Evolutionary conservation across 2,888 invertebrate species (phyloP).

Genomic region (Chymomyza amoena): DNA sequence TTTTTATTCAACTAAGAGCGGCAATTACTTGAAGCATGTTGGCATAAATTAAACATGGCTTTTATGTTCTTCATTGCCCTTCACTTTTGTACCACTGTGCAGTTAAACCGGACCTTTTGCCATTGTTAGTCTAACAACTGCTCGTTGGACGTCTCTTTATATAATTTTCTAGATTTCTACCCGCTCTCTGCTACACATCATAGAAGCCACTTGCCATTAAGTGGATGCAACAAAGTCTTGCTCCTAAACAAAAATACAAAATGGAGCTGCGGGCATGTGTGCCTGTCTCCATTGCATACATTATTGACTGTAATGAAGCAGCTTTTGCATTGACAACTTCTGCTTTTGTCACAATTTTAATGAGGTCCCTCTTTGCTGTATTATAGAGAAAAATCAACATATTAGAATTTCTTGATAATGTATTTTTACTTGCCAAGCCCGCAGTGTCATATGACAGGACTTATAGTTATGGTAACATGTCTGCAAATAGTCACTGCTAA

Average conservation of each 20-base stretch:
- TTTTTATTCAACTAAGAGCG: slow-evolving; percentile 40
- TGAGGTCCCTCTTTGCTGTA: slow-evolving; percentile 14
- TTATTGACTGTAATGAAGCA: slow-evolving; percentile 8
- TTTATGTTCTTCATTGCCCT: slow-evolving; percentile 9
- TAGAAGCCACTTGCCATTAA: no score
- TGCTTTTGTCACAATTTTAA: slow-evolving; percentile 13
- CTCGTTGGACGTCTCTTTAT: no score
- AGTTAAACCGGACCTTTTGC: no score
- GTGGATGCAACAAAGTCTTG: neutral
- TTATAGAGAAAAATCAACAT: neutral
- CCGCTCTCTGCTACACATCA: no score
- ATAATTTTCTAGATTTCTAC: no score
- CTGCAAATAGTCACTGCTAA: no score
- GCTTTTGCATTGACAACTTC: neutral
- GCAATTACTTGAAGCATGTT: slow-evolving; percentile 55
- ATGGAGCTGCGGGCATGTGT: neutral
- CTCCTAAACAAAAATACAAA: slow-evolving; percentile 9
- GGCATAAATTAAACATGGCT: slow-evolving; percentile 50
- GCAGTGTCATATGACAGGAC: no score
- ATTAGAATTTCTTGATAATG: neutral
- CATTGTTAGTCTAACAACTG: no score
- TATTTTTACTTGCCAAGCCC: neutral
- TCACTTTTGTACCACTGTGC: slow-evolving; percentile 23
- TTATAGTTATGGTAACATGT: no score
- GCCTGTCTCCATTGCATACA: slow-evolving; percentile 8